phyloP scores from a whole-genome alignment of 2,888 invertebrate genomes.

The Cistogaster globosa region DNA sequence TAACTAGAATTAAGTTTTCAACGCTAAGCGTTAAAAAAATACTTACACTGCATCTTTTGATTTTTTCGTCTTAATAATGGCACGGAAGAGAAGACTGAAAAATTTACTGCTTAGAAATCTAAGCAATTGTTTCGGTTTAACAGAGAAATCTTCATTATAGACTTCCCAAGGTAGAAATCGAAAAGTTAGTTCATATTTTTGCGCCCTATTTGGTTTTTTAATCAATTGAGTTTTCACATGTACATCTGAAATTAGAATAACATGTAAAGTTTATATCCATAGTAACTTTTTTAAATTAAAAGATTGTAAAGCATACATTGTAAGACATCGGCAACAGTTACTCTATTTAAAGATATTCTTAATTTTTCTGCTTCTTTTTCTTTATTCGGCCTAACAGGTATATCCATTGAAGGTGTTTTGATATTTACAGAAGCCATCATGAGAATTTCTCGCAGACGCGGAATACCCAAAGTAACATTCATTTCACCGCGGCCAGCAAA shows the following conservation, averaged over 20 bases:
- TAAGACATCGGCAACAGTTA: conserved; percentile 91
- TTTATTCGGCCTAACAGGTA: conserved; percentile 88
- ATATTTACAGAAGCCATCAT: conserved; percentile 97
- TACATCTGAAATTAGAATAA: conserved; percentile 75
- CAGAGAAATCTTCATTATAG: conserved; percentile 89
- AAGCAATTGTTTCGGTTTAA: conserved; percentile 88
- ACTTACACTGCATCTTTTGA: conserved; percentile 81
- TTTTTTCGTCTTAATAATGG: conserved; percentile 86
- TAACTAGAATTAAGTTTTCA: not conserved
- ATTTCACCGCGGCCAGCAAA: conserved; percentile 99
- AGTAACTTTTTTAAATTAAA: not conserved
- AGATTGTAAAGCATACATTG: conserved; percentile 83
- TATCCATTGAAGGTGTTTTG: conserved; percentile 98
- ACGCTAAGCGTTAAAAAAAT: not conserved
- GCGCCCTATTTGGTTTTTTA: conserved; percentile 84
- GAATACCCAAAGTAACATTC: conserved; percentile 99
- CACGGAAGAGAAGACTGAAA: conserved; percentile 87
- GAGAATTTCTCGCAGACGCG: conserved; percentile 96
- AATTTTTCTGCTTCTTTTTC: conserved; percentile 87
- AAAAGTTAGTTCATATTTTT: conserved; percentile 88
- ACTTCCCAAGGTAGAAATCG: conserved; percentile 89
- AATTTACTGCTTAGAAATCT: conserved; percentile 89
- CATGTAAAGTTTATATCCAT: not conserved
- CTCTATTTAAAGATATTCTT: conserved; percentile 89
- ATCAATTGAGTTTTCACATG: conserved; percentile 83